Evolutionary conservation across 2,888 invertebrate genomes (phyloP).

Genomic region (Drosophila pegasa): DNA sequence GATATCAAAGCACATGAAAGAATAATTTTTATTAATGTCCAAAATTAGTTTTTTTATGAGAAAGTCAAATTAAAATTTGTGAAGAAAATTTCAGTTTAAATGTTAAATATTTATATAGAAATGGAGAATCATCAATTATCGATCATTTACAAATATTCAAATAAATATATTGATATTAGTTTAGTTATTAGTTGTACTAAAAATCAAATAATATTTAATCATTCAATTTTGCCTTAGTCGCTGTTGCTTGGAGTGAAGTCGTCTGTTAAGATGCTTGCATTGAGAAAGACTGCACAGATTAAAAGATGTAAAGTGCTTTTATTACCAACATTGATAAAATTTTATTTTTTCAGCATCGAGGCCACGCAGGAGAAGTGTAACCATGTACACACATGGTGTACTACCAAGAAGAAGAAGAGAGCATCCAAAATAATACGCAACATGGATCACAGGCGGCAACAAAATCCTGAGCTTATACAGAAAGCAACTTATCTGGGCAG

Average conservation of each 20-base stretch:
- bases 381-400: too few relatives aligned
- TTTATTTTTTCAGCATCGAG: too few relatives aligned
- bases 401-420: too few relatives aligned
- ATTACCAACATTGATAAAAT: too few relatives aligned
- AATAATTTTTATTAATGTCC: conserved; percentile 64
- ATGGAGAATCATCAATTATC: background rate
- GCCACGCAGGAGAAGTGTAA: too few relatives aligned
- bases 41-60: conserved; percentile 1
- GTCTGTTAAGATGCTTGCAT: background rate
- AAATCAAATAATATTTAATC: background rate
- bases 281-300: background rate
- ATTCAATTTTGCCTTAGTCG: background rate
- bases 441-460: too few relatives aligned
- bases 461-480: too few relatives aligned
- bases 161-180: background rate
- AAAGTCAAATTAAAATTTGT: conserved; percentile 46
- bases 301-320: background rate
- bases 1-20: conserved; percentile 42
- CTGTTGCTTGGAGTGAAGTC: background rate
- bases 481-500: too few relatives aligned
- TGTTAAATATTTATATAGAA: background rate
- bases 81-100: conserved; percentile 16
- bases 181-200: too few relatives aligned
- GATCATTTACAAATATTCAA: background rate
- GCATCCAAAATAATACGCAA: too few relatives aligned